A percentile compares a stretch with the other conserved stretches of the same genome.
Conservation (phyloP, 2,797 vertebrate genomes). For the Anisognathus igniventris region DNA sequence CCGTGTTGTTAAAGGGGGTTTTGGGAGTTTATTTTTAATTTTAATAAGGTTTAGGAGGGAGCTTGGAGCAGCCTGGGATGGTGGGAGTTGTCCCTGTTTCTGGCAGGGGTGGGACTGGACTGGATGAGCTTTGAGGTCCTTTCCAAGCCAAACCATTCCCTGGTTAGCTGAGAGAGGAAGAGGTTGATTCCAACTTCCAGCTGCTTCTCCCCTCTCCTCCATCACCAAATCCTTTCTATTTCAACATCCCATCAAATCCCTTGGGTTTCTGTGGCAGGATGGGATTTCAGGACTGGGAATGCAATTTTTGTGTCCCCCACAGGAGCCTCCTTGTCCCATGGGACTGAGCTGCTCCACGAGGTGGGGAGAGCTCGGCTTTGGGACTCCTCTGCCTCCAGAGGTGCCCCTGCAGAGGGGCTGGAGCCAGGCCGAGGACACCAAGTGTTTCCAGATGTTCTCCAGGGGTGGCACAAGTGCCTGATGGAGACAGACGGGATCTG, state of each 20-base stretch:
- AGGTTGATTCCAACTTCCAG: background rate
- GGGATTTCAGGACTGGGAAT: background rate
- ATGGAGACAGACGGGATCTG: background rate
- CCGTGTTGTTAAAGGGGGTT: accelerated
- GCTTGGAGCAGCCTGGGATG: background rate
- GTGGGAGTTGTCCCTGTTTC: background rate
- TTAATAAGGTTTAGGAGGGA: background rate
- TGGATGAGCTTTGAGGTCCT: background rate
- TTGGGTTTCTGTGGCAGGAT: accelerated
- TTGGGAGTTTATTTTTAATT: accelerated
- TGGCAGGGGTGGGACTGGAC: background rate
- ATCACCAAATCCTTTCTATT: background rate
- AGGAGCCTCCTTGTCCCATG: background rate
- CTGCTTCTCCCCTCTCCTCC: background rate
- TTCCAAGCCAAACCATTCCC: background rate
- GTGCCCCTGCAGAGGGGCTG: background rate
- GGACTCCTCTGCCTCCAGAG: background rate
- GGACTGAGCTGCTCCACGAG: background rate
- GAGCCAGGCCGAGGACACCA: background rate
- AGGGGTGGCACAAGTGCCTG: background rate
- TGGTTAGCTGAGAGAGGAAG: background rate
- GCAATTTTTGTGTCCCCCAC: background rate
- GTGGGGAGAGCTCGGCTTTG: background rate
- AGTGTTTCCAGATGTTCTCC: background rate
- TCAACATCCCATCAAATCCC: background rate